Base-by-base conservation (phyloP, 2,797 vertebrate species). In the Falco naumanni region DNA sequence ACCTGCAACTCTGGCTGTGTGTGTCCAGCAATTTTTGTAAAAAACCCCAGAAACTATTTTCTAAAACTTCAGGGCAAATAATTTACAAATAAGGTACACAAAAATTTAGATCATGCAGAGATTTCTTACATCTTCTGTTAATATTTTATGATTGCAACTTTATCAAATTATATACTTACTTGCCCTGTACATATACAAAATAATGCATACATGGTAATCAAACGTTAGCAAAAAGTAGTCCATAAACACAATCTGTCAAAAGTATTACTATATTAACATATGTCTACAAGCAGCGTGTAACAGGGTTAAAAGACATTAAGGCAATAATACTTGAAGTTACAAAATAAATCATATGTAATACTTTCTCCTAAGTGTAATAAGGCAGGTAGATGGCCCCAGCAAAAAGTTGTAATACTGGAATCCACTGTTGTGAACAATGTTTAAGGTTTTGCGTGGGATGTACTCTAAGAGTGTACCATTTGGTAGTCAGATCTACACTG, bases 91-190 rank as follows among this genome's bases (percentile, higher is more conserved):
- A 98, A 98, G 98, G 98, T 98, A 99, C 98, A 98, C 97, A 98
- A 97, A 98, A 98, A 98, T 98, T 98, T 98, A 98, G 97, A 97
- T 97, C 99, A 99, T 99, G 99, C 99, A 99, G 97, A 98, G 98
- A 99, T 98, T 99, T 99, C 98, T 99, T 99, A 99, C 99, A 99
- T 98, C 99, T 99, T 99, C 99, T 99, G 99, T 99, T 99, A 99
- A 99, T 99, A 99, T 98, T 98, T 98, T 98, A 98, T 98, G 98
- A 98, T 98, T 99, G 98, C 96, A 98, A 98, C 97, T 98, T 98
- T 98, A 98, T 99, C 98, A 99, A 98, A 99, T 98, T 98, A 99
- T 99, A 99, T 99, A 99, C 98, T 98, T 98, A 98, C 98, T 98
- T 98, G 98, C 98, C 98, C 99, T 99, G 98, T 99, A 99, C 99